phyloP scores from a whole-genome alignment of 2,113 vertebrate species.

The Furnarius figulus region DNA sequence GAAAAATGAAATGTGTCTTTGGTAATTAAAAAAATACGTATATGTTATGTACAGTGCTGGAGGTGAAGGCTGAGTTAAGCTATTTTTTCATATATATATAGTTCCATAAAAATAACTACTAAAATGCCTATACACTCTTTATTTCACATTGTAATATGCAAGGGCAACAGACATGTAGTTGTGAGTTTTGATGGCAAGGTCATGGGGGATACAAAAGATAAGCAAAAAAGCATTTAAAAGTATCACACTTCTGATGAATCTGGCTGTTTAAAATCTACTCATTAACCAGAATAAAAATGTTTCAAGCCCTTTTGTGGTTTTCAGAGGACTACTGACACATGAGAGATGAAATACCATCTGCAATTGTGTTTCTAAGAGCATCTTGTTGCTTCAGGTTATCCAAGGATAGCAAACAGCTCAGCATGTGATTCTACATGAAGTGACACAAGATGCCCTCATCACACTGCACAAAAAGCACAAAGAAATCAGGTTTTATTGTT shows the following conservation, averaged over 20 bases:
- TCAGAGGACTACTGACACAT: not conserved
- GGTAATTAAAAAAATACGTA: not conserved
- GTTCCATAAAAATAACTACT: not conserved
- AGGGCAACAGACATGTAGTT: not conserved
- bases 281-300: not conserved
- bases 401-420: conserved; percentile 4
- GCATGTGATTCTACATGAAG: not conserved
- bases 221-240: not conserved
- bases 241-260: not conserved
- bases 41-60: too few relatives aligned
- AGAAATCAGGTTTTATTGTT: not conserved
- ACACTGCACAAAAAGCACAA: not conserved
- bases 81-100: not conserved
- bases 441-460: not conserved
- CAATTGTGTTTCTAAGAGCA: conserved; percentile 7
- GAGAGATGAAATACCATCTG: not conserved
- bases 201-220: not conserved
- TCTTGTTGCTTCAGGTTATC: not conserved
- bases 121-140: not conserved
- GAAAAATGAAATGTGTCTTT: not conserved
- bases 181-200: not conserved
- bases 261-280: not conserved
- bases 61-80: not conserved
- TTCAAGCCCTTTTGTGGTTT: not conserved
- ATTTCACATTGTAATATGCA: not conserved